Conservation (phyloP, 1,140 invertebrate genomes). For the Tetramorium simillimum region DNA sequence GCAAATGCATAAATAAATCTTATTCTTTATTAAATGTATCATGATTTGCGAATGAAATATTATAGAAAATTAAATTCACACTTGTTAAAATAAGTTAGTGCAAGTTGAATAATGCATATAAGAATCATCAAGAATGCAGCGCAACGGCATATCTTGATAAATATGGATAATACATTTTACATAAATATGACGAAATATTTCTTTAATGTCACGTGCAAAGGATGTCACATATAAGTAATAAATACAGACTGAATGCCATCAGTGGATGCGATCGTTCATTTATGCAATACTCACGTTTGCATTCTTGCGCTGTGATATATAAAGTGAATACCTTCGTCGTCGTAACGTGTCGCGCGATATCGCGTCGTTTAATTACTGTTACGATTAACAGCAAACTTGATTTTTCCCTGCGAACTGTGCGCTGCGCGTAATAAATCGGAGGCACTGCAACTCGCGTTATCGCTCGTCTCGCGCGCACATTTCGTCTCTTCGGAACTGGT, state of each 20-base stretch:
- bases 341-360: background rate
- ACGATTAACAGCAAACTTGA: slow-evolving; percentile 15
- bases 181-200: slow-evolving; percentile 16
- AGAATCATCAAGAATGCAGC: background rate
- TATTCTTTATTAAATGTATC: background rate
- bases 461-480: slow-evolving; percentile 13
- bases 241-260: background rate
- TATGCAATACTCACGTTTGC: background rate
- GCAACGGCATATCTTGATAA: background rate
- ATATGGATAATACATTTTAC: background rate
- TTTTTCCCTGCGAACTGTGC: background rate
- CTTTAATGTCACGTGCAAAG: background rate
- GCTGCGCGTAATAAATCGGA: background rate
- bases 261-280: background rate
- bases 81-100: background rate
- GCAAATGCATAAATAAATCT: background rate
- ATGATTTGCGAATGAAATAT: background rate
- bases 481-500: slow-evolving; percentile 17
- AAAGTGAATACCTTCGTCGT: background rate
- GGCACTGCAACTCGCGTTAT: slow-evolving; percentile 16
- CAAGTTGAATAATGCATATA: background rate
- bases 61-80: background rate
- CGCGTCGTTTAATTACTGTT: slow-evolving; percentile 36
- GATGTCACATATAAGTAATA: background rate
- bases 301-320: slow-evolving; percentile 14